Percentiles rank a stretch among this genome's conserved stretches.
Conservation (phyloP, 2,797 vertebrate genomes). For the Antennarius maculatus region DNA sequence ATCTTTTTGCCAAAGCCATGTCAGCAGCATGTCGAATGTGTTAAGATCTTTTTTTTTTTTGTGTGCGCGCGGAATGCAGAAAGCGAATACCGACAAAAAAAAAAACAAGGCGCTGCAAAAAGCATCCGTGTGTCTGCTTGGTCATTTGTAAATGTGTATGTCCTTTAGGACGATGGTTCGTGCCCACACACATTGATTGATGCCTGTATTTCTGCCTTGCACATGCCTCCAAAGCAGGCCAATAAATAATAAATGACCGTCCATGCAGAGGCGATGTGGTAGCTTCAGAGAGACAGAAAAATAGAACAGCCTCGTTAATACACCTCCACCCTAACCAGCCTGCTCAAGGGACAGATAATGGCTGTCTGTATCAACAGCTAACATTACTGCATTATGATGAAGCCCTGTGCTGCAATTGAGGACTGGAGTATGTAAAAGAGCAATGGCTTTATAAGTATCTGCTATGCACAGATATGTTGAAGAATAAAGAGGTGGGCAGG, state of each 20-base stretch:
- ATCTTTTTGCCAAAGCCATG: conserved; percentile 68
- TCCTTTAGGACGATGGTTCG: conserved; percentile 5
- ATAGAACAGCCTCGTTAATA: conserved; percentile 75
- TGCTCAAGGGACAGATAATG: conserved; percentile 68
- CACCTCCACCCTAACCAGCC: conserved; percentile 53
- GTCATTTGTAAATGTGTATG: background rate
- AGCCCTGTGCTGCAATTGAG: conserved; percentile 33
- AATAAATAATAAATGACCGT: conserved; percentile 72
- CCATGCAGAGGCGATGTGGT: conserved; percentile 52
- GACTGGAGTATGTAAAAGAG: conserved; percentile 21
- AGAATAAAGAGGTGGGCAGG: conserved; percentile 38
- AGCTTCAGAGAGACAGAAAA: conserved; percentile 52
- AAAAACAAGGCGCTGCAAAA: background rate
- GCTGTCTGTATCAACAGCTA: conserved; percentile 48
- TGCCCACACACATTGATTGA: conserved; percentile 48
- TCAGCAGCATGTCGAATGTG: conserved; percentile 57
- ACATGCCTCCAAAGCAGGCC: conserved; percentile 68
- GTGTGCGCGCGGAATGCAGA: conserved; percentile 13
- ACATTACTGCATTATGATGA: conserved; percentile 63
- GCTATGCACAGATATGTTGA: conserved; percentile 44
- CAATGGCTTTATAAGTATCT: conserved; percentile 48
- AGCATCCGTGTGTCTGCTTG: background rate
- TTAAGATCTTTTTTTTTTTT: background rate
- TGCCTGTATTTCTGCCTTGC: conserved; percentile 51
- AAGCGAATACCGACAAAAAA: background rate